Evolutionary conservation across 2,113 vertebrate genomes (phyloP), one percentile per base, ranked within the genome.

Genomic region (Neodontobutis hainanensis): DNA sequence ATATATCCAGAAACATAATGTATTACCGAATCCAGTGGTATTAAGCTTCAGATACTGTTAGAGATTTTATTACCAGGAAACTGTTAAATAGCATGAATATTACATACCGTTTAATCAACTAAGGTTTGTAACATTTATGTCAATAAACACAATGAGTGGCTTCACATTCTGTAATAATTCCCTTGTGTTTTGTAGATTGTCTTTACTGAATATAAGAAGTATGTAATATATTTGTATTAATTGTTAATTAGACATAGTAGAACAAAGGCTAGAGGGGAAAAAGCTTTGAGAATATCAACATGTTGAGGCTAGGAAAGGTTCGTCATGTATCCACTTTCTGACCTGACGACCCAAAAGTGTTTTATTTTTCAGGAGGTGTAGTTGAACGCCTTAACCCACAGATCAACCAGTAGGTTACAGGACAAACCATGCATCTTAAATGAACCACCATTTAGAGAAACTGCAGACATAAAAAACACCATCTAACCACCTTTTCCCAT

Each of bases 291-390:
- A 53, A 35, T 53, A 32, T 11, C 34, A 55, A 36, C 52, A 36
- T 6, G n/a, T n/a, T 3, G 51, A 53, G 27, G 51, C 51, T 14
- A 53, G n/a, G 34, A 55, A 7, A 38, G 32, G 15, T 36, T 55
- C 32, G n/a, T 55, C 3, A 55, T 38, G 34, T 8, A 14, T 55
- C 19, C 52, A 15, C 52, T 55, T 55, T 55, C 15, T 36, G 34
- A 55, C 52, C 52, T n/a, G 52, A n/a, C 11, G 52, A 55, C 34
- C 52, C 52, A n/a, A 55, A 55, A 55, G 19, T 15, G 12, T 15
- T 55, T 34, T 55, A 55, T 55, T 55, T 55, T 55, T 55, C 52
- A 36, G 35, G 12, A 36, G 9, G 52, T 38, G 52, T 34, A 55
- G 52, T 36, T 7, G 14, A 34, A 36, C 52, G 12, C 7, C 10